Base-by-base conservation (phyloP, 2,888 invertebrate genomes). In the Dysmachus trigonus region DNA sequence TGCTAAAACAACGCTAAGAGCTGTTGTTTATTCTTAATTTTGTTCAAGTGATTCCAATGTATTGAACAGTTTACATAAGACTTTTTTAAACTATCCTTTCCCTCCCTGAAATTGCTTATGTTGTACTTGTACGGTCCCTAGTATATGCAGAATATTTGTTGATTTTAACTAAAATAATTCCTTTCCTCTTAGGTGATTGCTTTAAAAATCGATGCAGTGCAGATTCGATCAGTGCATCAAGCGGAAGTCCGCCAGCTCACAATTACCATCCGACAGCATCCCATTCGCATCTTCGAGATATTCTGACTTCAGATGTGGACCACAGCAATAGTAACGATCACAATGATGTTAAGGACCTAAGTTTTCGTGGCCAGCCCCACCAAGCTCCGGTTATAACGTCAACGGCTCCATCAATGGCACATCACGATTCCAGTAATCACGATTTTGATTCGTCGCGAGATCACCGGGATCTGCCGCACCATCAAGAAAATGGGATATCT, bases 201-300 rank as follows among this genome's bases (percentile, higher is more conserved):
- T 91, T 89, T 85, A 92, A 92, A 88, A 89, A 90, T 10, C 91
- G 91, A 72, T 91, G 91, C 86, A 91, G 91, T 30, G 93, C 93
- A 15, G 94, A 94, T 89, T 94, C 94, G 1, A 90, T 93, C 1
- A 94, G 94, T 86, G 94, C 94, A 0, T 94, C 94, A 0, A 92
- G 93, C 87, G 92, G 92, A 89, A 94, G 94, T 88, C 92, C 92
- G 27, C 87, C 89, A 30, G 86, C 89, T 27, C 90, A 90, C 22
- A 90, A 91, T n/a, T 91, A 91, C 88, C 91, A 91, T 88, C 91
- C 86, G 89, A 90, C 88, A 89, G 90, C 89, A 86, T 90, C 93
- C 89, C 88, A 93, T 31, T 91, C 92, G 87, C 93, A 93, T 87
- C 89, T 93, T 88, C 91, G 93, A 13, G 92, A 93, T 86, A 93